Evolutionary conservation across 2,888 invertebrate genomes (phyloP).

Genomic region (Polydrusus tereticollis): DNA sequence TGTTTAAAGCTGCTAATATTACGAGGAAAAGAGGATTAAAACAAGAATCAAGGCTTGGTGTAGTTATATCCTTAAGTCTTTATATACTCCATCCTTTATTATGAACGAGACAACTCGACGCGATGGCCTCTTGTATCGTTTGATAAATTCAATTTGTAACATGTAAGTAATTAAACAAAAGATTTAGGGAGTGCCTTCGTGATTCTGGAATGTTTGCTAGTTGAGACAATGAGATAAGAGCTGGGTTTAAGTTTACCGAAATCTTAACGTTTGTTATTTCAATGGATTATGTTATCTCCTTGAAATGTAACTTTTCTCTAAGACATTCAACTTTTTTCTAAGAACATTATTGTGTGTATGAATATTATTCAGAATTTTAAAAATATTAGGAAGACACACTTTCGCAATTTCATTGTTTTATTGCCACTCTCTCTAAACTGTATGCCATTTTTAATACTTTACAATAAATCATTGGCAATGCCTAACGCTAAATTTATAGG

Average conservation of each 20-base stretch:
- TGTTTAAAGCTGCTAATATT: conserved; percentile 6
- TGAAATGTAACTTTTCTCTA: not conserved
- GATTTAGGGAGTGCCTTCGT: not conserved
- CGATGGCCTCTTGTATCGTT: conserved; percentile 1
- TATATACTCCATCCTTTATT: not conserved
- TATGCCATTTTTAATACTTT: not conserved
- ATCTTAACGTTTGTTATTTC: conserved; percentile 2
- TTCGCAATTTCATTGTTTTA: too few relatives aligned
- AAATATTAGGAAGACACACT: too few relatives aligned
- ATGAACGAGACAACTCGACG: not conserved
- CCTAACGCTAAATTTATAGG: conserved; percentile 14
- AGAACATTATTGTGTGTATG: too few relatives aligned
- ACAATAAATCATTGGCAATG: conserved; percentile 11
- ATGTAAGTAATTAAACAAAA: not conserved
- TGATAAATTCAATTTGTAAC: conserved; percentile 5
- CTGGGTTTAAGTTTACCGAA: conserved; percentile 3
- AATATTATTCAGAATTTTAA: too few relatives aligned
- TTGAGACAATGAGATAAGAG: conserved; percentile 17
- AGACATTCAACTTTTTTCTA: not conserved
- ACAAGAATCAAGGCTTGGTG: not conserved
- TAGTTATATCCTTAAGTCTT: conserved; percentile 6
- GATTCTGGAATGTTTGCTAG: conserved; percentile 8
- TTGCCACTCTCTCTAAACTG: too few relatives aligned
- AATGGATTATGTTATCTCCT: not conserved
- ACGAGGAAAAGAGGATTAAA: conserved; percentile 12